Evolutionary conservation across 2,113 vertebrate genomes (phyloP), one percentile per base, ranked within the genome.

Genomic region (Zingel zingel): DNA sequence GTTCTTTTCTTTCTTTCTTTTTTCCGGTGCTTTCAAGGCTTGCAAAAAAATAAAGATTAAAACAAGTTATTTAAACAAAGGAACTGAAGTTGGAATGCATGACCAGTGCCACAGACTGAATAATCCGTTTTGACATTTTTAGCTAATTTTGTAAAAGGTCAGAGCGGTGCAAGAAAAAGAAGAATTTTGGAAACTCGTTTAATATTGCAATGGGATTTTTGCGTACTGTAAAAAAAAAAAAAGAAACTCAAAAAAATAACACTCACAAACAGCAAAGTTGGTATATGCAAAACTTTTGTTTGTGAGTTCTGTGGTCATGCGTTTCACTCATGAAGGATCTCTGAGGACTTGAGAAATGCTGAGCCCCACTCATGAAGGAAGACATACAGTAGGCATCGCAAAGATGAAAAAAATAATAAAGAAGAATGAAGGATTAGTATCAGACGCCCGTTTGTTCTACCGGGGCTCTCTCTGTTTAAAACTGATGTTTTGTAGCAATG

Each of bases 61-160:
- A 90, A 83, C 19, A 89, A 82, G 78, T 91, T 90, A 89, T 91
- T 90, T 87, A 93, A 92, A 90, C 81, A 83, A 89, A 94, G 90
- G 95, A 95, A 95, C 95, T 94, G 91, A 93, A 93, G 92, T 95
- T 92, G 94, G 95, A 93, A 90, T 96, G 96, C 96, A 96, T 95
- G 95, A 95, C 89, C 90, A 85, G 93, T 93, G 92, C 95, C 93
- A 88, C 94, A 91, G 87, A 93, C 87, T 92, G 90, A 93, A 88
- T 86, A 78, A 89, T 93, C 92, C 82, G 84, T 79, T 83, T 94
- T 93, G 86, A 93, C 89, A 79, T 92, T 93, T 92, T 93, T 92
- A 91, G 91, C 84, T 53, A 86, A 84, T 90, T 94, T 95, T 94
- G 50, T 92, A 90, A 90, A 91, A 82, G 74, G 77, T 88, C 80